Evolutionary conservation across 2,797 vertebrate species (phyloP), one percentile per base, ranked within the genome.

Genomic region (Euthynnus affinis): DNA sequence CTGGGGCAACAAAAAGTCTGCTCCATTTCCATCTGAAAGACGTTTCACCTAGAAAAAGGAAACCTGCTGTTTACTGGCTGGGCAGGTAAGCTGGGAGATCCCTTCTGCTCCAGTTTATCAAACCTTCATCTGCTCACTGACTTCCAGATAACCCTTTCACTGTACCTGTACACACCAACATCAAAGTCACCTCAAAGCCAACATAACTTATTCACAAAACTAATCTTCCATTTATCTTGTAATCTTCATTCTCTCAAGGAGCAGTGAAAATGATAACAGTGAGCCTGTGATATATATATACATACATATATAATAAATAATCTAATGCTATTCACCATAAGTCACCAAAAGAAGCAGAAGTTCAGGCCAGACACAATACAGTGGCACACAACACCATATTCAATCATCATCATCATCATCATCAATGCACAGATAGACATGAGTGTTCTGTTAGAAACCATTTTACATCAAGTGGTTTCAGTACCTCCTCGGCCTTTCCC

Each of bases 1-100:
- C 64, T 71, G 52, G 78, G 66, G 71, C 84, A 83, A 78, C 68
- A 78, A 81, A 76, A 88, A 84, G 73, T 71, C 83, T 78, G 65
- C 78, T 67, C 62, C 66, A 92, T 92, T 92, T 93, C 85, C 91
- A 94, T 93, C 40, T 90, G 88, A 94, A 93, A 91, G 86, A 84
- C 57, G 6, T 62, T 42, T 76, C 27, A 75, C 44, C 40, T 46
- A 59, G 74, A 67, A 78, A 80, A 49, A 79, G 83, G 76, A 83
- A 84, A 82, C 80, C 65, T 72, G 81, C 62, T 58, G 74, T 68
- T 74, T 52, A 67, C 61, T 34, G 49, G 74, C 34, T 59, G 62
- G 63, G 78, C 80, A 64, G 73, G 49, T 25, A 48, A 44, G 64
- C 72, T 53, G 59, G 65, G 32, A 44, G 73, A 78, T 23, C 68